Conservation (phyloP, 2,888 invertebrate species). For the Watsonalla binaria region DNA sequence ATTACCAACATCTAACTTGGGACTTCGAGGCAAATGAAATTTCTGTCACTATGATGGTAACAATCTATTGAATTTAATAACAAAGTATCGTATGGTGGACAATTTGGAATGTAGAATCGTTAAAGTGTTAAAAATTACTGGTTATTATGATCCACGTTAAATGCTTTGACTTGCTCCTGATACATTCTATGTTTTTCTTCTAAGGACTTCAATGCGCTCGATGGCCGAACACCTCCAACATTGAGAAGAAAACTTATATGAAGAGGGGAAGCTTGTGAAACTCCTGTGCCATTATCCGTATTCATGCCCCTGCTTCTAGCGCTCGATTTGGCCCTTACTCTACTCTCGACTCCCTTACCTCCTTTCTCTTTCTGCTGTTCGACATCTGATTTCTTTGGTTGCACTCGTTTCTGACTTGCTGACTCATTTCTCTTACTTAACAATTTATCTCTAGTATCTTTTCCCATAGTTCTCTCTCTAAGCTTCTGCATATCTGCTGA, state of each 20-base stretch:
- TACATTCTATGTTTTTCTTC: constrained; percentile 68
- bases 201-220: constrained; percentile 49
- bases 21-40: too few species aligned
- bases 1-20: too few species aligned
- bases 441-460: constrained; percentile 13
- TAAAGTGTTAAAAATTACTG: constrained; percentile 8
- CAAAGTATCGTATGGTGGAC: neutral
- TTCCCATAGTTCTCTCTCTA: constrained; percentile 17
- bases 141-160: constrained; percentile 33
- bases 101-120: neutral
- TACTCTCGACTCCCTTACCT: constrained; percentile 10
- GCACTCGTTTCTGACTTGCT: constrained; percentile 5
- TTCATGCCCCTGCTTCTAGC: constrained; percentile 37
- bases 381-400: constrained; percentile 7
- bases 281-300: constrained; percentile 22
- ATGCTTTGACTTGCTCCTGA: constrained; percentile 61
- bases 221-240: constrained; percentile 49
- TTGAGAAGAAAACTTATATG: constrained; percentile 65
- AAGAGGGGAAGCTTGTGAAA: constrained; percentile 38
- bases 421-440: constrained; percentile 13
- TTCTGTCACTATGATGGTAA: too few species aligned
- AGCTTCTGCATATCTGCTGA: constrained; percentile 36
- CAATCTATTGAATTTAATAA: constrained; percentile 2
- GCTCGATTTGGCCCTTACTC: constrained; percentile 32
- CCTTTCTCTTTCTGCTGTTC: constrained; percentile 15